These are phyloP conservation scores for Lemur catta DNA, from an alignment of 2,797 vertebrate genomes.

Conservation along the genomic window DNA sequence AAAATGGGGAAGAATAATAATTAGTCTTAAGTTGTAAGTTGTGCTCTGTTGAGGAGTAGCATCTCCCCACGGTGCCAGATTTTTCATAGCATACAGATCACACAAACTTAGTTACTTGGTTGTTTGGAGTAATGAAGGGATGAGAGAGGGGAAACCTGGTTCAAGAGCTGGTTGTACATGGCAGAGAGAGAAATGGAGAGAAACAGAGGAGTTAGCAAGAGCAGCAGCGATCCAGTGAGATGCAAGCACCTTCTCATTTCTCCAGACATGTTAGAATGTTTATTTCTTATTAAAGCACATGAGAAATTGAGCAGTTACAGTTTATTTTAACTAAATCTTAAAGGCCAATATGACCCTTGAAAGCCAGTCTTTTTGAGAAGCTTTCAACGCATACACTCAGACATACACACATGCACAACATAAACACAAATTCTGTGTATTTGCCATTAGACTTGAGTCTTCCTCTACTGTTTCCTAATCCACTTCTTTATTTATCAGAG, in stretches of 20 bases:
- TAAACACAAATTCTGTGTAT: not conserved
- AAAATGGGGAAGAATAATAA: fast-evolving
- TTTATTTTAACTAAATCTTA: not conserved
- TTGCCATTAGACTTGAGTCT: not conserved
- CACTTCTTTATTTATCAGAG: not conserved
- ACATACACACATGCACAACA: not conserved
- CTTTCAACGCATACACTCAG: not conserved
- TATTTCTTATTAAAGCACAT: not conserved
- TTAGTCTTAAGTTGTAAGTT: not conserved
- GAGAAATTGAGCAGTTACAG: not conserved
- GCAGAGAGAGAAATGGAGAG: not conserved
- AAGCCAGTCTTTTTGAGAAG: not conserved
- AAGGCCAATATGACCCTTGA: not conserved
- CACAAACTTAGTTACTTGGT: not conserved
- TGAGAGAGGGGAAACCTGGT: not conserved
- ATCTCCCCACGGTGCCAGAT: not conserved
- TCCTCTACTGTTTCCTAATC: not conserved
- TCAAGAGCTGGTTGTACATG: not conserved
- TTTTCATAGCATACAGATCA: not conserved
- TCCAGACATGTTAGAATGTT: not conserved
- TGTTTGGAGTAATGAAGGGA: not conserved
- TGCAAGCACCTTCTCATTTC: not conserved
- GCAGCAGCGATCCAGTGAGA: not conserved
- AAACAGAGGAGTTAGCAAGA: not conserved
- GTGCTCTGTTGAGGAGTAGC: not conserved